Conservation (phyloP, 1,140 invertebrate species). For the Diorhabda sublineata region DNA sequence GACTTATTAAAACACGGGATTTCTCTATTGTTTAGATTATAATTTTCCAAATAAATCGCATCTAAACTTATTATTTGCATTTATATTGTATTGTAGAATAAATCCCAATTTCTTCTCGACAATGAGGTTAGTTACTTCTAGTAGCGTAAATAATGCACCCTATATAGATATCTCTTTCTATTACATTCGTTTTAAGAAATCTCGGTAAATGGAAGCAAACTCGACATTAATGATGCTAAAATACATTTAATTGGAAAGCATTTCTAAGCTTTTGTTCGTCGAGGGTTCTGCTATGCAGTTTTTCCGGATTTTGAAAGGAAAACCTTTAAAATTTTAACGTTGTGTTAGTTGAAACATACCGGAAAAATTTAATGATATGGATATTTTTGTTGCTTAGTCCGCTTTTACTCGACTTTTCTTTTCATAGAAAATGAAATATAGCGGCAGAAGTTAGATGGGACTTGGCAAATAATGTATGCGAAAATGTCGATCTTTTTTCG, state of each 20-base stretch:
- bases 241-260: slow-evolving; percentile 36
- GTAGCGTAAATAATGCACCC: slow-evolving; percentile 32
- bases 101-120: background rate
- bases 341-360: background rate
- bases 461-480: too few species aligned
- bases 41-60: too few species aligned
- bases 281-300: slow-evolving; percentile 16
- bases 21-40: too few species aligned
- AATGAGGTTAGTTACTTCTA: slow-evolving; percentile 27
- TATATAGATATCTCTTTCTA: slow-evolving; percentile 20
- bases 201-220: slow-evolving; percentile 31
- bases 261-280: slow-evolving; percentile 29
- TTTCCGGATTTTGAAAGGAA: slow-evolving; percentile 11
- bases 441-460: background rate
- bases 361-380: slow-evolving; percentile 22
- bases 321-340: slow-evolving; percentile 21
- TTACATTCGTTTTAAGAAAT: background rate
- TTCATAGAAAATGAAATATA: background rate
- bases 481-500: too few species aligned
- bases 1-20: too few species aligned
- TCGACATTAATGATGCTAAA: slow-evolving; percentile 35
- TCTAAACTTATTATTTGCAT: too few species aligned
- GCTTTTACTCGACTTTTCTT: background rate
- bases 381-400: slow-evolving; percentile 9
- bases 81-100: too few species aligned